Evolutionary conservation across 2,113 vertebrate genomes (phyloP).

Genomic region (Sterrhoptilus dennistouni): DNA sequence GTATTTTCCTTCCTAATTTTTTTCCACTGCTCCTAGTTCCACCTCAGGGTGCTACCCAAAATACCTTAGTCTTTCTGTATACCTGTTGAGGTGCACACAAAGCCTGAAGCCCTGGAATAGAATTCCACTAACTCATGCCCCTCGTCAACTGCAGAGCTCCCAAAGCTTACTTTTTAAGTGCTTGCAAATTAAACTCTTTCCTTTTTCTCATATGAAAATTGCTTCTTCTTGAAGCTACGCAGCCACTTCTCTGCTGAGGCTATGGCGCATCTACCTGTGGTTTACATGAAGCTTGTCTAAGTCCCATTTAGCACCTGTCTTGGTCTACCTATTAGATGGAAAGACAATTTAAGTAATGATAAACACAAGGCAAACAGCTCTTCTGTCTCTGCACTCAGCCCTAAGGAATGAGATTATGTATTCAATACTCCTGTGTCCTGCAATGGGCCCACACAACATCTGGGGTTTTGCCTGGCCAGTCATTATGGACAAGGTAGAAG

Average conservation of each 20-base stretch:
- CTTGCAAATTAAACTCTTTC: not conserved
- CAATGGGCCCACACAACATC: too few species aligned
- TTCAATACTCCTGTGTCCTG: not conserved
- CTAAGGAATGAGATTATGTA: not conserved
- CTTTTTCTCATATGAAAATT: not conserved
- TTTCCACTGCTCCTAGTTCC: not conserved
- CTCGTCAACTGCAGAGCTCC: too few species aligned
- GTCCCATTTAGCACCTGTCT: not conserved
- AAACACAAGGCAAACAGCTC: not conserved
- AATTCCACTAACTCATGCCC: not conserved
- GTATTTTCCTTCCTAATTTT: not conserved
- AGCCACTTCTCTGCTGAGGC: not conserved
- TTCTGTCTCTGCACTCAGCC: not conserved
- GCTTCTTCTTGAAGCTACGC: not conserved
- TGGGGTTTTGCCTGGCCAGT: not conserved
- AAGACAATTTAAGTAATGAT: not conserved
- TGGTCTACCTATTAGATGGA: not conserved
- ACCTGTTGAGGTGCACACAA: not conserved
- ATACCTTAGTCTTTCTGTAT: not conserved
- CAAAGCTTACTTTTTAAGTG: not conserved
- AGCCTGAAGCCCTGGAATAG: not conserved
- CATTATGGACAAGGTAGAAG: not conserved
- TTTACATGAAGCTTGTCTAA: not conserved
- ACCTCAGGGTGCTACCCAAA: not conserved
- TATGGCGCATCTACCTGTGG: rapidly evolving